phyloP scores from a whole-genome alignment of 2,888 invertebrate species.

The Caenorhabditis drosophilae region DNA sequence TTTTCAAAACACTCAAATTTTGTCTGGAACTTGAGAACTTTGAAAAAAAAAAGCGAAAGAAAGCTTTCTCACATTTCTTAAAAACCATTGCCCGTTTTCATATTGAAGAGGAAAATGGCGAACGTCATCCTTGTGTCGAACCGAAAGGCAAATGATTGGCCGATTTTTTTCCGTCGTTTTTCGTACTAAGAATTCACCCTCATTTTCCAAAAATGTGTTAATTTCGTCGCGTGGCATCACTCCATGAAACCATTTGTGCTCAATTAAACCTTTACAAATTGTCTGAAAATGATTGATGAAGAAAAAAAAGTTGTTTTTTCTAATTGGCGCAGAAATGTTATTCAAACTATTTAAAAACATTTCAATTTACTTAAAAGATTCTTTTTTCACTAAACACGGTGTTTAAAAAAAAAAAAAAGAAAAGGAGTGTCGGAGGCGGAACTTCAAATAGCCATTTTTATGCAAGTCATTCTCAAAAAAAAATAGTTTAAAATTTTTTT shows the following conservation, averaged over 20 bases:
- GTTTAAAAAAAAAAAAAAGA: no score
- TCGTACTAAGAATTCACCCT: slow-evolving; percentile 27
- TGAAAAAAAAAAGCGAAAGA: not conserved
- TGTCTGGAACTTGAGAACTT: not conserved
- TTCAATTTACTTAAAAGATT: no score
- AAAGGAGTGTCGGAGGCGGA: no score
- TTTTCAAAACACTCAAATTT: not conserved
- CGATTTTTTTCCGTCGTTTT: slow-evolving; percentile 24
- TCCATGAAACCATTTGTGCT: slow-evolving; percentile 44
- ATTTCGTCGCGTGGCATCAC: slow-evolving; percentile 52
- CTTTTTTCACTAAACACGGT: no score
- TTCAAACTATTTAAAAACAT: no score
- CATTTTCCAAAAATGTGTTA: slow-evolving; percentile 19
- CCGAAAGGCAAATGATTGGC: slow-evolving; percentile 27
- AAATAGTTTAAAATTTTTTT: no score
- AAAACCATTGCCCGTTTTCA: slow-evolving; percentile 16
- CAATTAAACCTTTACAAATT: slow-evolving; percentile 18
- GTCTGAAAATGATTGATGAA: slow-evolving; percentile 4
- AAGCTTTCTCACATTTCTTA: slow-evolving; percentile 12
- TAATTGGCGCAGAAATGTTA: no score
- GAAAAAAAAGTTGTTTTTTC: no score
- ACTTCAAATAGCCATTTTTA: no score
- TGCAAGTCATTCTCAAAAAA: no score
- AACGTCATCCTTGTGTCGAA: slow-evolving; percentile 14
- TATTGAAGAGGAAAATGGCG: slow-evolving; percentile 22